Evolutionary conservation across 2,113 vertebrate genomes (phyloP).

Genomic region (Camelus dromedarius): DNA sequence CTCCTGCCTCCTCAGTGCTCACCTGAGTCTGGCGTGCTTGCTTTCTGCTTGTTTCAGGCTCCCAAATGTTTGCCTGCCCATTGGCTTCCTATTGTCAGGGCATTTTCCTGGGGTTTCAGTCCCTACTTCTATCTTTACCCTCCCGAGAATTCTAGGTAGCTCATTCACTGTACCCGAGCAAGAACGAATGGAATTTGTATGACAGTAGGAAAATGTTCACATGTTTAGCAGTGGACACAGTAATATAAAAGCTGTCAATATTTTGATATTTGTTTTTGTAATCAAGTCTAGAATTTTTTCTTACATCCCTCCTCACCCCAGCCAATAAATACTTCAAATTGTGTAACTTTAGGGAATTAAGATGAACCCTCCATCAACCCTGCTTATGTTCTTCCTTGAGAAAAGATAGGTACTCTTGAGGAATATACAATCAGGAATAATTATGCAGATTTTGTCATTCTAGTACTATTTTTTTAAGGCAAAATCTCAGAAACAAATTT

Average conservation of each 20-base stretch:
- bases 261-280: background rate
- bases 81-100: background rate
- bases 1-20: background rate
- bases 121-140: background rate
- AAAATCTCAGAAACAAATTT: constrained; percentile 28
- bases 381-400: background rate
- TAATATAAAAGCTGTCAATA: background rate
- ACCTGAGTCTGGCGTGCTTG: background rate
- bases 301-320: background rate
- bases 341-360: background rate
- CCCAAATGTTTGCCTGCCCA: background rate
- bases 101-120: background rate
- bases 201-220: background rate
- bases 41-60: background rate
- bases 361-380: background rate
- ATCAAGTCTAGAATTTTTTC: constrained; percentile 20
- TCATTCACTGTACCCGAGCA: background rate
- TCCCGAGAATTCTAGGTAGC: background rate
- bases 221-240: background rate
- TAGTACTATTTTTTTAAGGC: background rate
- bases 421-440: background rate
- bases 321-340: constrained; percentile 24
- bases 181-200: background rate
- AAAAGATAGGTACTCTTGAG: background rate
- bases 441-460: background rate